Evolutionary conservation across 2,113 vertebrate genomes (phyloP).

Genomic region (Tupaia tana): DNA sequence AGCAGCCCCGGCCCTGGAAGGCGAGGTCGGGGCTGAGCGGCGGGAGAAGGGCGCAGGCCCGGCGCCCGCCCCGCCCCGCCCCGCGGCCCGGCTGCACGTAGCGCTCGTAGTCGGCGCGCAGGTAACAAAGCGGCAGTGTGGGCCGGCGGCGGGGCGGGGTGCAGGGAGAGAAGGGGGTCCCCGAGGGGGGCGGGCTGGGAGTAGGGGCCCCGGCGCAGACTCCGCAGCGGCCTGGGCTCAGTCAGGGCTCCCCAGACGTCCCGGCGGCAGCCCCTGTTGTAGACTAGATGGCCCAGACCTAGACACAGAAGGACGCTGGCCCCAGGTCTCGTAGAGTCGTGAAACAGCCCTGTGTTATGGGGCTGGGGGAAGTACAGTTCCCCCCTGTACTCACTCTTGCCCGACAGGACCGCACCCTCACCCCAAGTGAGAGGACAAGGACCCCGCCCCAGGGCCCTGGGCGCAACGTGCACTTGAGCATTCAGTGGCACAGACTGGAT

Average conservation of each 20-base stretch:
- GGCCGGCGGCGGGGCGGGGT: slow-evolving; percentile 26
- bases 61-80: neutral
- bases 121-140: slow-evolving; percentile 64
- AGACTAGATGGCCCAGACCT: neutral
- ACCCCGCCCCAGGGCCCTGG: neutral
- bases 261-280: neutral
- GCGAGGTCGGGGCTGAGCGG: neutral
- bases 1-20: neutral
- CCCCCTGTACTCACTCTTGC: neutral
- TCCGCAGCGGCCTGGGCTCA: neutral
- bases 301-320: neutral
- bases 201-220: neutral
- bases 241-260: neutral
- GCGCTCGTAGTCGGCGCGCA: slow-evolving; percentile 54
- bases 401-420: neutral
- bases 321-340: neutral
- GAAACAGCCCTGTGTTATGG: neutral
- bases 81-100: slow-evolving; percentile 44
- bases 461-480: neutral
- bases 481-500: neutral
- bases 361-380: neutral
- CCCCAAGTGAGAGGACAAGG: fast-evolving
- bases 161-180: neutral
- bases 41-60: neutral
- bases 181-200: neutral